Conservation (phyloP, 2,888 invertebrate genomes). For the Tipula helvola region DNA sequence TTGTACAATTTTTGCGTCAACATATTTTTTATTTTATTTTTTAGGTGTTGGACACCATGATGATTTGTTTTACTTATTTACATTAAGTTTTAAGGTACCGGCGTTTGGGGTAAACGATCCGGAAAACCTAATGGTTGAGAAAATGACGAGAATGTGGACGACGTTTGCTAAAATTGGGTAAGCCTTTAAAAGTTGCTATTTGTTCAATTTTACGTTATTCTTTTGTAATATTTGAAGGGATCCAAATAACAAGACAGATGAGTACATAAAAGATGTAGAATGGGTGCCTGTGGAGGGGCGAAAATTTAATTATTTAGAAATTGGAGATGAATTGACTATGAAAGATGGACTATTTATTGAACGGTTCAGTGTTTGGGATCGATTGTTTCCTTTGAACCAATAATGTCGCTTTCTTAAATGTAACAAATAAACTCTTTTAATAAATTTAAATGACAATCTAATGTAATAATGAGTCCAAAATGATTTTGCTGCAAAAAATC, state of each 20-base stretch:
- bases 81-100: not conserved
- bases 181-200: not conserved
- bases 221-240: not conserved
- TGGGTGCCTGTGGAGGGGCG: not conserved
- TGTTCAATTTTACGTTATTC: too few species aligned
- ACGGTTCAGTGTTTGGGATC: too few species aligned
- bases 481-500: too few species aligned
- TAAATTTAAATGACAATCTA: too few species aligned
- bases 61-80: not conserved
- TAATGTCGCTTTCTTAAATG: too few species aligned
- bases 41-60: not conserved
- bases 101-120: not conserved
- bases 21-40: too few species aligned
- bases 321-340: not conserved
- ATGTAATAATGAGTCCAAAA: too few species aligned
- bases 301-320: not conserved
- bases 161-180: constrained; percentile 31
- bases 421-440: too few species aligned
- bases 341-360: not conserved
- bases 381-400: too few species aligned
- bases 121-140: not conserved
- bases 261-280: not conserved
- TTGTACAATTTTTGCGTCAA: too few species aligned
- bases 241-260: not conserved
- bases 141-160: constrained; percentile 32